phyloP scores from a whole-genome alignment of 2,888 invertebrate species.

The Oscheius sp. region DNA sequence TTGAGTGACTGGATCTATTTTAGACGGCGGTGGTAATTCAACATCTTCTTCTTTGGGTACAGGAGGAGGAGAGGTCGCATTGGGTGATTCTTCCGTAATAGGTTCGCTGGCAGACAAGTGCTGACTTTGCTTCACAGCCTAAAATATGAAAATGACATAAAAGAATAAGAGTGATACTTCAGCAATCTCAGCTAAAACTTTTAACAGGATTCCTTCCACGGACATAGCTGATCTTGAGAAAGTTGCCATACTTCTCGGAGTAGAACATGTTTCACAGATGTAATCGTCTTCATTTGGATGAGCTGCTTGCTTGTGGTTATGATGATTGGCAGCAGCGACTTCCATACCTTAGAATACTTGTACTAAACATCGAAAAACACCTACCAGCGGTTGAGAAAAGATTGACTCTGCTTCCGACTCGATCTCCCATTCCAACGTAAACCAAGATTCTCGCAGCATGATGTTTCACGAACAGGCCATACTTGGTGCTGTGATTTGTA shows the following conservation, averaged over 20 bases:
- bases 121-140: slow-evolving; percentile 59
- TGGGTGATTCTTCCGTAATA: slow-evolving; percentile 69
- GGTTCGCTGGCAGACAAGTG: slow-evolving; percentile 64
- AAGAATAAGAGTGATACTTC: slow-evolving; percentile 40
- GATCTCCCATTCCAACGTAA: slow-evolving; percentile 79
- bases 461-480: slow-evolving; percentile 80
- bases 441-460: slow-evolving; percentile 80
- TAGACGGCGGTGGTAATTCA: slow-evolving; percentile 15
- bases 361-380: neutral
- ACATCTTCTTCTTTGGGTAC: slow-evolving; percentile 39
- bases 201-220: slow-evolving; percentile 63
- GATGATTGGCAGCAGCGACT: neutral
- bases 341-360: slow-evolving; percentile 18
- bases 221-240: slow-evolving; percentile 67
- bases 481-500: slow-evolving; percentile 80
- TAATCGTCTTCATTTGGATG: slow-evolving; percentile 71
- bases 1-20: slow-evolving; percentile 18
- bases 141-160: slow-evolving; percentile 27
- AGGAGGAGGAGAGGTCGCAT: slow-evolving; percentile 52
- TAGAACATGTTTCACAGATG: slow-evolving; percentile 70
- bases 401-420: slow-evolving; percentile 79
- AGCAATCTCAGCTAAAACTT: slow-evolving; percentile 53
- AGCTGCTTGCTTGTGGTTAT: slow-evolving; percentile 33
- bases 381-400: slow-evolving; percentile 75
- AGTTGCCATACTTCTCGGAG: slow-evolving; percentile 64